Percentiles rank a stretch among this genome's conserved stretches.
phyloP scores from a whole-genome alignment of 2,113 vertebrate species.

The Sinosuthora webbiana region DNA sequence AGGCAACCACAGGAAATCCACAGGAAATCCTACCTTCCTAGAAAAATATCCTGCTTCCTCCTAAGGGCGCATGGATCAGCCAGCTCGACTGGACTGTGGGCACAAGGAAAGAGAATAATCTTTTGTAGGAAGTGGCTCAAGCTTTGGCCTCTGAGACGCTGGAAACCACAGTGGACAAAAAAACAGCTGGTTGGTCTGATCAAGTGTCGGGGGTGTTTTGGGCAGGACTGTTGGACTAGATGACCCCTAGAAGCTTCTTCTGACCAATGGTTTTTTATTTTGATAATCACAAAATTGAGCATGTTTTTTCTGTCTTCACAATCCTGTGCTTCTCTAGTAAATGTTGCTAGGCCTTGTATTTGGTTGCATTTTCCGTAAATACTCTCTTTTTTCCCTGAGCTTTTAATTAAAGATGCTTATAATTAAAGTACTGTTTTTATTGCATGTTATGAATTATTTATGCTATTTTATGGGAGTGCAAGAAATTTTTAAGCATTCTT shows the following conservation, averaged over 20 bases:
- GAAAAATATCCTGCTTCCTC: slow-evolving; percentile 53
- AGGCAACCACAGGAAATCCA: slow-evolving; percentile 2
- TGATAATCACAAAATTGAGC: background rate
- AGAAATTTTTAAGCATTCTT: background rate
- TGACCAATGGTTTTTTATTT: background rate
- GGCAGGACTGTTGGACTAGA: background rate
- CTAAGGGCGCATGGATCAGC: accelerated
- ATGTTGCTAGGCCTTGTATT: background rate
- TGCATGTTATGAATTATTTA: background rate
- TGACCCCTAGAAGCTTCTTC: background rate
- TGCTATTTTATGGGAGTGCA: background rate
- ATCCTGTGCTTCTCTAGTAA: background rate
- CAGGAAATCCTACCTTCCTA: slow-evolving; percentile 43
- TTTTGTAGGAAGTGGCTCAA: background rate
- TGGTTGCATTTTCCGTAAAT: background rate
- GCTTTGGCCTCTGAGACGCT: background rate
- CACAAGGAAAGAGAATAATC: background rate
- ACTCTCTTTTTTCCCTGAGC: background rate
- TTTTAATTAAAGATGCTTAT: background rate
- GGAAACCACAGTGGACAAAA: background rate
- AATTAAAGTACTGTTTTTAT: background rate
- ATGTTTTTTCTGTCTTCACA: background rate
- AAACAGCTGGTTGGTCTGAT: background rate
- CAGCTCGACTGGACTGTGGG: background rate
- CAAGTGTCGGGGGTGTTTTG: background rate